A percentile compares a stretch with the other conserved stretches of the same genome.
These are phyloP conservation scores for Nephila pilipes DNA, from an alignment of 1,140 invertebrate genomes.

Conservation along the genomic window DNA sequence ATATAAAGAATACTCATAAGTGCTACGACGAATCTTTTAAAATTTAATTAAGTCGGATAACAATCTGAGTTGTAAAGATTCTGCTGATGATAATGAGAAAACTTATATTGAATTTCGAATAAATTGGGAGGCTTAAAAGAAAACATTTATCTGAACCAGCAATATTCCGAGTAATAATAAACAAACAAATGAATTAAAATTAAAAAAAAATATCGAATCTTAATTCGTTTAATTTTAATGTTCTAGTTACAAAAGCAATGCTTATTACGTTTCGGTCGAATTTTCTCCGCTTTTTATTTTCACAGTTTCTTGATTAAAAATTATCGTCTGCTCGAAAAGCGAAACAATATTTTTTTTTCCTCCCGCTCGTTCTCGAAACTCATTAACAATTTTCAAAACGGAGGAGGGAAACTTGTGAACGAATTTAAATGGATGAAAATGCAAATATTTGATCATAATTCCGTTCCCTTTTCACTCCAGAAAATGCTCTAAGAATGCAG, in stretches of 20 bases:
- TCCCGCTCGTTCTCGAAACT: conserved; percentile 25
- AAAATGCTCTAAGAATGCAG: conserved; percentile 32
- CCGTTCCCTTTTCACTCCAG: conserved; percentile 45
- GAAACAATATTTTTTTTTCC: conserved; percentile 28
- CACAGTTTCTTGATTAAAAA: conserved; percentile 50
- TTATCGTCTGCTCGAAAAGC: conserved; percentile 53
- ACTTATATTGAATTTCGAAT: conserved; percentile 25
- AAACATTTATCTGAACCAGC: background rate
- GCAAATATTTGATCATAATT: conserved; percentile 65
- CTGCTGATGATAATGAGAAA: background rate
- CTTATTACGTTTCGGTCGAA: conserved; percentile 32
- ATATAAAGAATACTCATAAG: background rate
- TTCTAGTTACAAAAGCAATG: conserved; percentile 36
- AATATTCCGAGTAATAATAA: background rate
- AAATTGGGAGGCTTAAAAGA: background rate
- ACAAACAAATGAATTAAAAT: background rate
- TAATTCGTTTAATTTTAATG: conserved; percentile 61
- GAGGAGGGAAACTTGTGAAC: conserved; percentile 1
- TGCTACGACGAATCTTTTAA: background rate
- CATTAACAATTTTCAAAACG: conserved; percentile 57
- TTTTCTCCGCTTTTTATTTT: background rate
- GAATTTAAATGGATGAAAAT: conserved; percentile 68
- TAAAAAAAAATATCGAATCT: background rate
- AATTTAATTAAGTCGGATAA: conserved; percentile 33
- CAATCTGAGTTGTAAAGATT: conserved; percentile 9